Conservation (phyloP, 2,888 invertebrate genomes). For the Phoenoteleia sp. region DNA sequence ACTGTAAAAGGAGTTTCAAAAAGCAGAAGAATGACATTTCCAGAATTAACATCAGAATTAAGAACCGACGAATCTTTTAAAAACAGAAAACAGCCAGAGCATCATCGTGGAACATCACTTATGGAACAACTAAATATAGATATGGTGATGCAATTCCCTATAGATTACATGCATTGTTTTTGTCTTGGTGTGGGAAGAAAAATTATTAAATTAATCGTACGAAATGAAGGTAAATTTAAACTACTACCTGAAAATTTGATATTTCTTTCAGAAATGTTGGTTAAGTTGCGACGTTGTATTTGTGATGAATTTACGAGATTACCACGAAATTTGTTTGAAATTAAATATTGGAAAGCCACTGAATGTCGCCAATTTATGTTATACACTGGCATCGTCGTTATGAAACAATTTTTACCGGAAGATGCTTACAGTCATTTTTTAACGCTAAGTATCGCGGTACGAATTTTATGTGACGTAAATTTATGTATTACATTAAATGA, state of each 20-base stretch:
- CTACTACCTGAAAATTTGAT: not conserved
- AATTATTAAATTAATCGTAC: not conserved
- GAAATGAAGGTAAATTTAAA: not conserved
- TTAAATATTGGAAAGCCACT: slow-evolving; percentile 25
- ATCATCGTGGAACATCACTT: slow-evolving; percentile 6
- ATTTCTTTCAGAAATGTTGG: slow-evolving; percentile 3
- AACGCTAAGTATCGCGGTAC: not conserved
- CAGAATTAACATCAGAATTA: not conserved
- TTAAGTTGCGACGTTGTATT: not conserved
- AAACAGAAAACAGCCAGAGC: not conserved
- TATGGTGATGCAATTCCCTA: slow-evolving; percentile 4
- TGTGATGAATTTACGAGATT: slow-evolving; percentile 2
- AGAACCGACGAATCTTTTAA: slow-evolving; percentile 11
- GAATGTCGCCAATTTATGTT: slow-evolving; percentile 26
- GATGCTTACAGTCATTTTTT: slow-evolving; percentile 1
- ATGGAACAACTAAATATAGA: not conserved
- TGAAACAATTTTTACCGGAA: not conserved
- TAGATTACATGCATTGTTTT: slow-evolving; percentile 37
- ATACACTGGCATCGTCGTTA: slow-evolving; percentile 8
- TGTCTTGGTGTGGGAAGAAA: slow-evolving; percentile 13
- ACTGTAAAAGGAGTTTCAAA: not conserved
- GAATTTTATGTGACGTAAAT: slow-evolving; percentile 8
- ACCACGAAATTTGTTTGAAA: slow-evolving; percentile 12
- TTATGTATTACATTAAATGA: not conserved
- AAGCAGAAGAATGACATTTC: slow-evolving; percentile 27